Evolutionary conservation across 2,888 invertebrate species (phyloP).

Genomic region (Halocaridina rubra): DNA sequence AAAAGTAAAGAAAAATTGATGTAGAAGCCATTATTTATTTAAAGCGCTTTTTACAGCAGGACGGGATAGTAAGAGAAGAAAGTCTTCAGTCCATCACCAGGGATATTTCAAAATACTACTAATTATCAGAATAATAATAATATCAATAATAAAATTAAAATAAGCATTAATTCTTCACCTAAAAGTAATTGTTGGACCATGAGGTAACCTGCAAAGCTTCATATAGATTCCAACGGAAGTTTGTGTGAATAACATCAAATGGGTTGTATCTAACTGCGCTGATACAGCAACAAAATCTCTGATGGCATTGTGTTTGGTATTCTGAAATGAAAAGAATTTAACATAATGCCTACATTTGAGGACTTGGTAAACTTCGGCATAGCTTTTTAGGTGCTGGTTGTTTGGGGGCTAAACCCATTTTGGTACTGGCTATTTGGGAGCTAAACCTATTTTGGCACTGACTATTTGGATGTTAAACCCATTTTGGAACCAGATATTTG

Average conservation of each 20-base stretch:
- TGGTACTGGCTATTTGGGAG: neutral
- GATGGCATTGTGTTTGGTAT: constrained; percentile 22
- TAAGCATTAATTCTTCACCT: constrained; percentile 70
- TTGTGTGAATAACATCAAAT: constrained; percentile 89
- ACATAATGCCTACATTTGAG: neutral
- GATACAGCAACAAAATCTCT: constrained; percentile 40
- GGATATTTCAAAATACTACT: too few species aligned
- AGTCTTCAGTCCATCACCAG: too few species aligned
- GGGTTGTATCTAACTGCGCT: constrained; percentile 83
- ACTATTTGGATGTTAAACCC: too few species aligned
- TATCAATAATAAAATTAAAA: too few species aligned
- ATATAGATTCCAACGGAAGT: constrained; percentile 87
- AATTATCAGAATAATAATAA: too few species aligned
- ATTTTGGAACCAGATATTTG: too few species aligned
- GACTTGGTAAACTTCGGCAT: neutral
- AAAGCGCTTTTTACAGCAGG: too few species aligned
- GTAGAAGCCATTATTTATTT: too few species aligned
- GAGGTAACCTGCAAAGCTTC: constrained; percentile 84
- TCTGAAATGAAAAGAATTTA: constrained; percentile 2
- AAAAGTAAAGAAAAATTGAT: neutral
- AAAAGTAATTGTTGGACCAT: constrained; percentile 94
- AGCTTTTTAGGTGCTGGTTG: neutral
- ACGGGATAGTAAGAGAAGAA: too few species aligned
- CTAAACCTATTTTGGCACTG: too few species aligned
- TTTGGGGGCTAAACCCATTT: too few species aligned